Evolutionary conservation across 1,140 invertebrate genomes (phyloP).

Genomic region (Caenorhabditis remanei): DNA sequence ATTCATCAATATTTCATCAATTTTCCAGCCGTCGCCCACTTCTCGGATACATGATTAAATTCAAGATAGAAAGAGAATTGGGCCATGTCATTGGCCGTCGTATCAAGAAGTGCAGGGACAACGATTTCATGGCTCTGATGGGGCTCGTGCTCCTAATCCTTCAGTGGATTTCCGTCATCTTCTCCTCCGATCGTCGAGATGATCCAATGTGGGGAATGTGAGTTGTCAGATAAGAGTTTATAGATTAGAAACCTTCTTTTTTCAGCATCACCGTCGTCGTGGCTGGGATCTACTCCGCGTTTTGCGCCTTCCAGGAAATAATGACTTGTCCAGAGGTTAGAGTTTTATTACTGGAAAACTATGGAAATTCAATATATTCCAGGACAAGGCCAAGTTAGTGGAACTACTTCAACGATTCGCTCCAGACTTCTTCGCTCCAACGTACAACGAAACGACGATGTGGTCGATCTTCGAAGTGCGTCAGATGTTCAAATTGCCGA

Average conservation of each 20-base stretch:
- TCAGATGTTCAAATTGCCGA: not conserved
- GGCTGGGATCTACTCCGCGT: not conserved
- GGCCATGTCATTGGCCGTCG: not conserved
- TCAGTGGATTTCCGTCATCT: not conserved
- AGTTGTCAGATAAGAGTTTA: not conserved
- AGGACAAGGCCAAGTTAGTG: not conserved
- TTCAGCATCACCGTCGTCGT: not conserved
- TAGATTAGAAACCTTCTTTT: too few species aligned
- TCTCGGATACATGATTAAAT: not conserved
- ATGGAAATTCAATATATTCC: not conserved
- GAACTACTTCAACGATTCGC: not conserved
- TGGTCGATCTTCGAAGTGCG: conserved; percentile 2
- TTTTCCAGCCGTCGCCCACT: conserved; percentile 21
- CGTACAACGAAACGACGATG: not conserved
- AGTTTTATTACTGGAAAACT: not conserved
- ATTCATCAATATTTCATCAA: not conserved
- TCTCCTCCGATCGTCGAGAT: conserved; percentile 4
- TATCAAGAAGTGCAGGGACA: not conserved
- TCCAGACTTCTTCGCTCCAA: not conserved
- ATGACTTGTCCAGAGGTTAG: conserved; percentile 12
- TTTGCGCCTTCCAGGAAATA: conserved; percentile 16
- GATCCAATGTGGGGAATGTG: not conserved
- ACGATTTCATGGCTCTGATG: not conserved
- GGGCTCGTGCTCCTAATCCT: not conserved
- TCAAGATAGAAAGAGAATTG: not conserved